Base-by-base conservation (phyloP, 2,113 vertebrate genomes). In the Silurus glanis region DNA sequence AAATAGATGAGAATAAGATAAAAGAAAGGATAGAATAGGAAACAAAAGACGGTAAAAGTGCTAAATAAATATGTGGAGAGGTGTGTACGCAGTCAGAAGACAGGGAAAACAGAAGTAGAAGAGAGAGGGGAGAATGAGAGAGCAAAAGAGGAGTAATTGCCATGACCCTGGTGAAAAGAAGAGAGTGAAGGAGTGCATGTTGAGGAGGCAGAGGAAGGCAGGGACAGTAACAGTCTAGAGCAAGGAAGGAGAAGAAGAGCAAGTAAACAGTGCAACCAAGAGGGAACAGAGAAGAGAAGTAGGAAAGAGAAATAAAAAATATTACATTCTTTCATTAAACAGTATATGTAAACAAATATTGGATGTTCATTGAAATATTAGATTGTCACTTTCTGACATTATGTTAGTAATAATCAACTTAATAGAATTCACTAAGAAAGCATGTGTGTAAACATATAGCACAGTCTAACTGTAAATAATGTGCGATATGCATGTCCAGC, bases 111-210 rank as follows among this genome's bases (percentile, higher is more conserved):
- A 61, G 19, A 69, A 85, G 53, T 56, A 71, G 23, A 61, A 80
- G 47, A 74, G 53, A 82, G 62, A 82, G 61, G n/a, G 51, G 75
- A 25, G 55, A 64, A 45, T 19, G 81, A 85, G 80, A 55, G 82
- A 80, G 76, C 28, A 67, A 87, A 83, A 81, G 72, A 80, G 86
- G 86, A 75, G 86, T 80, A 87, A 87, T 89, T 87, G 80, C 80
- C 75, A 86, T 87, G 86, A 89, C 88, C 88, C 88, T 89, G 88
- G 64, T 80, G 80, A 80, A 87, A 87, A 83, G 83, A 87, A 67
- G 82, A 85, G 86, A 89, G 88, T 85, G 78, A 84, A 83, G 86
- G 83, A 89, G 86, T 8, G 81, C 59, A 87, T 74, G 74, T 67
- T 56, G 84, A 87, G 80, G 86, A 89, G 86, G 72, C 75, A 84